phyloP scores from a whole-genome alignment of 2,113 vertebrate genomes.

The Pomatorhinus ruficollis region DNA sequence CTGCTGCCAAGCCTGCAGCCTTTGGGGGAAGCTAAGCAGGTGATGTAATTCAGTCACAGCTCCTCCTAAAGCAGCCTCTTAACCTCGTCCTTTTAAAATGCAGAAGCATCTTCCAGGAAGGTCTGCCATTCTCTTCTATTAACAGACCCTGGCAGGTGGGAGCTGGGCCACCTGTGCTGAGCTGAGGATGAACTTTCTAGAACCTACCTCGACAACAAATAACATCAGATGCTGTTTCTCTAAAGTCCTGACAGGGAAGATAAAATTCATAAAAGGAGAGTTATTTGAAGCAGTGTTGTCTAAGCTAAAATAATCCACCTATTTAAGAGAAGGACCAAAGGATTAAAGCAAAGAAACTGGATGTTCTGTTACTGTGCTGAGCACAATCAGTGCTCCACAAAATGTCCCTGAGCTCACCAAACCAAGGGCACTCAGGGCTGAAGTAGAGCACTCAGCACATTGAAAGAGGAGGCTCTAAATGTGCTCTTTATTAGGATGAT shows the following conservation, averaged over 20 bases:
- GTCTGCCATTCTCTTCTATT: not conserved
- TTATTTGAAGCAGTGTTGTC: not conserved
- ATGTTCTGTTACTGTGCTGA: not conserved
- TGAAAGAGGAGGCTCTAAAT: not conserved
- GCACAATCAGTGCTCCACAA: not conserved
- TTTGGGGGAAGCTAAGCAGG: not conserved
- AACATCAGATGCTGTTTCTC: not conserved
- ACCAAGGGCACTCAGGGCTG: not conserved
- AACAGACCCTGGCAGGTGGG: not conserved
- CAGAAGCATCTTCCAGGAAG: not conserved
- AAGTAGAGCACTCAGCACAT: not conserved
- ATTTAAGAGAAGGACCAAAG: not conserved
- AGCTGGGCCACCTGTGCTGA: not conserved
- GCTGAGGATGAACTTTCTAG: not conserved
- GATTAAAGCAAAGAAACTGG: not conserved
- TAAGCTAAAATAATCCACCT: not conserved
- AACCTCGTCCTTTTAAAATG: not conserved
- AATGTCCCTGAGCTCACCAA: not conserved
- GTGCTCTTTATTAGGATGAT: not conserved
- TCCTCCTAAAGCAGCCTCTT: not conserved
- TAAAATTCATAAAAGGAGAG: not conserved
- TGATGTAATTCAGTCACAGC: not conserved
- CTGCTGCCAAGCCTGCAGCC: not conserved
- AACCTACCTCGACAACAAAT: not conserved
- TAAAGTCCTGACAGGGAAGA: not conserved